Evolutionary conservation across 2,888 invertebrate genomes (phyloP).

Genomic region (Noctuana brunneofusca): DNA sequence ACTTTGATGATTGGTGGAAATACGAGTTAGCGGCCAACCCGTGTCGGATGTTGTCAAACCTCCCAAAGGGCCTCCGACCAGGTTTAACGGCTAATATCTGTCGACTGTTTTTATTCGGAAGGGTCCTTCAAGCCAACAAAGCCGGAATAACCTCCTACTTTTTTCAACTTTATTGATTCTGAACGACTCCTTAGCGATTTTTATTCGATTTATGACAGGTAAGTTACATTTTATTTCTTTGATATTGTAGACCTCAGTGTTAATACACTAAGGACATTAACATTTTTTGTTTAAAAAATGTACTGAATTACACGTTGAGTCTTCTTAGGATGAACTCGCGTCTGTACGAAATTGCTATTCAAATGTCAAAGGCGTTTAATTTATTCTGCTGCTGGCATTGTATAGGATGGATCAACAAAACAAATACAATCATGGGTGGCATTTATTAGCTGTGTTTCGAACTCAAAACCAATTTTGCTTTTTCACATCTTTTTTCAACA

Average conservation of each 20-base stretch:
- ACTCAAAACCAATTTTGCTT: no score
- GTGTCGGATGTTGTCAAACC: no score
- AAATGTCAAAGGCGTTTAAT: slow-evolving; percentile 9
- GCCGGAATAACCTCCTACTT: slow-evolving; percentile 8
- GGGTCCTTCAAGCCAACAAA: no score
- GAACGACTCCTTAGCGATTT: slow-evolving; percentile 17
- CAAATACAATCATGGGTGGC: not conserved
- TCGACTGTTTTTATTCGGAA: no score
- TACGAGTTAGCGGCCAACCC: no score
- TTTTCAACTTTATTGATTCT: slow-evolving; percentile 17
- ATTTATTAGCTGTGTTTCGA: not conserved
- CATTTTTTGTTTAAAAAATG: not conserved
- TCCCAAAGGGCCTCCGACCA: no score
- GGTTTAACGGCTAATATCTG: no score
- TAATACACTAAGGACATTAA: not conserved
- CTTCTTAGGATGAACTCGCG: not conserved
- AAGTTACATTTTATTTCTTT: not conserved
- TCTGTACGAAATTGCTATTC: slow-evolving; percentile 8
- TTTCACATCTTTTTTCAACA: no score
- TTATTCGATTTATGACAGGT: not conserved
- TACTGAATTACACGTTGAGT: not conserved
- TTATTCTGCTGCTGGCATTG: not conserved
- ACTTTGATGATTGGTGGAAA: no score
- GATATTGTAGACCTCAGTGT: not conserved
- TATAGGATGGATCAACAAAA: not conserved